These are phyloP conservation scores for Parapristionchus giblindavisi DNA, from an alignment of 2,888 invertebrate species.

Conservation along the genomic window DNA sequence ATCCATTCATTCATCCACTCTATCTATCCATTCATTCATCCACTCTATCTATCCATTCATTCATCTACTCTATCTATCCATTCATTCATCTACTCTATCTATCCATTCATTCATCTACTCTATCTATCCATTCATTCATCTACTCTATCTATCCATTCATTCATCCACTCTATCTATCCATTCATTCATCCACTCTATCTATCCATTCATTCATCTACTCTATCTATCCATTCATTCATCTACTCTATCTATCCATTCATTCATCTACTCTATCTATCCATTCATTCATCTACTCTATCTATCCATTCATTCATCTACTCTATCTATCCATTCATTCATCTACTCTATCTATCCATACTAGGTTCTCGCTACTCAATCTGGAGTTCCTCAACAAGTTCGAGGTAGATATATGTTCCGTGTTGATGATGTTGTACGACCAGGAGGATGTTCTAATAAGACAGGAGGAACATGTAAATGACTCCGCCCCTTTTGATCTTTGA, in stretches of 20 bases:
- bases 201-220: not conserved
- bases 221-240: not conserved
- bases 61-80: not conserved
- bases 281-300: not conserved
- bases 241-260: too few species aligned
- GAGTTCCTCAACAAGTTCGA: slow-evolving; percentile 67
- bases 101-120: too few species aligned
- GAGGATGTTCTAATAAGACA: slow-evolving; percentile 78
- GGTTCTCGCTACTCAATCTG: slow-evolving; percentile 65
- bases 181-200: too few species aligned
- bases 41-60: not conserved
- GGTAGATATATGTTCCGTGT: slow-evolving; percentile 93
- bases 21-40: too few species aligned
- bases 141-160: not conserved
- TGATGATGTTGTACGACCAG: slow-evolving; percentile 90
- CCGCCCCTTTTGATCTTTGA: not conserved
- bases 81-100: not conserved
- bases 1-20: not conserved
- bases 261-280: not conserved
- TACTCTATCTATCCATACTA: not conserved
- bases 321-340: not conserved
- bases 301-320: not conserved
- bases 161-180: not conserved
- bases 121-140: not conserved
- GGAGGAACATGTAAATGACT: slow-evolving; percentile 67